These are phyloP conservation scores for Arrhopalites spinosus DNA, from an alignment of 2,888 invertebrate species.

Conservation along the genomic window DNA sequence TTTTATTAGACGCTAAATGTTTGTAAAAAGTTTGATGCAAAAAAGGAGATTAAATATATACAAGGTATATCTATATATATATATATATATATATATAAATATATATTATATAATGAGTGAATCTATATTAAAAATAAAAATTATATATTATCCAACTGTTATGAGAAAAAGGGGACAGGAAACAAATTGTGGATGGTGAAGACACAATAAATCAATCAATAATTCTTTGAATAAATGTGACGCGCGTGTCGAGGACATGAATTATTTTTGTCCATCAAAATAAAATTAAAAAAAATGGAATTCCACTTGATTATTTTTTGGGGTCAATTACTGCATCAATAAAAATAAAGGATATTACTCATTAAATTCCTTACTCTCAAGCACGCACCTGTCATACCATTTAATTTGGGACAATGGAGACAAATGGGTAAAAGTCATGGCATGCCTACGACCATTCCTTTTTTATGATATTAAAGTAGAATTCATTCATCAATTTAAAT, in stretches of 20 bases:
- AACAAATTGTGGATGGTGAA: constrained; percentile 1
- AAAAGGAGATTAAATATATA: constrained; percentile 1
- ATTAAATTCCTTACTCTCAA: no score
- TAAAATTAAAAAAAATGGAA: no score
- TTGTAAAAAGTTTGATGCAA: neutral
- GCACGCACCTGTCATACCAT: no score
- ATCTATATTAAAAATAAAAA: neutral
- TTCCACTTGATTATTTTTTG: no score
- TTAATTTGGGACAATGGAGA: no score
- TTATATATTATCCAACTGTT: neutral
- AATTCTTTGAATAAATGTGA: constrained; percentile 16
- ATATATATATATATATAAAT: neutral
- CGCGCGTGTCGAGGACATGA: constrained; percentile 24
- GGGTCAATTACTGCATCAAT: no score
- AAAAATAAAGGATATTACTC: no score
- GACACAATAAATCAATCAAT: constrained; percentile 12
- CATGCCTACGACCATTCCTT: no score
- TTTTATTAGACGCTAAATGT: no score
- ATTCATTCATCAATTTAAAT: no score
- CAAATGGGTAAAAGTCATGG: no score
- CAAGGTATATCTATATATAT: neutral
- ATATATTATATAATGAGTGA: neutral
- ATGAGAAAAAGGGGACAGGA: neutral
- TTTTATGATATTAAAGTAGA: no score
- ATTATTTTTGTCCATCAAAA: constrained; percentile 11